Evolutionary conservation across 1,140 invertebrate species (phyloP).

Genomic region (Calliopsis andreniformis): DNA sequence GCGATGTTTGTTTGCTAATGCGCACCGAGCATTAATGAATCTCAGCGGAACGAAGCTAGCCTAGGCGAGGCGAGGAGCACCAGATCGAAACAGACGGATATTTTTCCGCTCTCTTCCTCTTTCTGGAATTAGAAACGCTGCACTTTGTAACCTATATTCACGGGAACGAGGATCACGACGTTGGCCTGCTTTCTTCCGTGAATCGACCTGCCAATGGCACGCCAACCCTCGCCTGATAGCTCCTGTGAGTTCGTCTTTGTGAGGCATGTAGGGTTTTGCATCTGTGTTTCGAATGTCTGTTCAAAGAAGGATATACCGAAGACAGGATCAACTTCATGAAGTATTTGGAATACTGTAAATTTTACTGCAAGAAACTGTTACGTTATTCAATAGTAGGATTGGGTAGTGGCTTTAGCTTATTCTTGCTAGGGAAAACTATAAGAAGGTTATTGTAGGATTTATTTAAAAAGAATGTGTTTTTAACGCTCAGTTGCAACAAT

Average conservation of each 20-base stretch:
- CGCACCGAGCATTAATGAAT: constrained; percentile 36
- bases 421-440: no score
- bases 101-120: neutral
- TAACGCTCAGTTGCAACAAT: no score
- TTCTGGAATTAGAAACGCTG: constrained; percentile 11
- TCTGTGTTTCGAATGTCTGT: no score
- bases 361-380: no score
- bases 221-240: neutral
- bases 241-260: neutral
- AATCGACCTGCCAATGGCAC: neutral
- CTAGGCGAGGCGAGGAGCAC: neutral
- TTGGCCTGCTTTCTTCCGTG: neutral
- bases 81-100: constrained; percentile 5
- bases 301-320: no score
- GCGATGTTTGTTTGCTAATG: constrained; percentile 45
- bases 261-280: neutral
- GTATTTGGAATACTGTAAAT: no score
- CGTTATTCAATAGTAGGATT: no score
- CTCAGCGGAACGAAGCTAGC: neutral
- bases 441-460: no score
- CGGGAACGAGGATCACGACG: neutral
- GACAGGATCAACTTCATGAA: no score
- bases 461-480: no score
- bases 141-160: constrained; percentile 21
- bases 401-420: no score